Percentiles rank a stretch among this genome's conserved stretches.
Conservation (phyloP, 1,140 invertebrate genomes). For the Nasonia longicornis region DNA sequence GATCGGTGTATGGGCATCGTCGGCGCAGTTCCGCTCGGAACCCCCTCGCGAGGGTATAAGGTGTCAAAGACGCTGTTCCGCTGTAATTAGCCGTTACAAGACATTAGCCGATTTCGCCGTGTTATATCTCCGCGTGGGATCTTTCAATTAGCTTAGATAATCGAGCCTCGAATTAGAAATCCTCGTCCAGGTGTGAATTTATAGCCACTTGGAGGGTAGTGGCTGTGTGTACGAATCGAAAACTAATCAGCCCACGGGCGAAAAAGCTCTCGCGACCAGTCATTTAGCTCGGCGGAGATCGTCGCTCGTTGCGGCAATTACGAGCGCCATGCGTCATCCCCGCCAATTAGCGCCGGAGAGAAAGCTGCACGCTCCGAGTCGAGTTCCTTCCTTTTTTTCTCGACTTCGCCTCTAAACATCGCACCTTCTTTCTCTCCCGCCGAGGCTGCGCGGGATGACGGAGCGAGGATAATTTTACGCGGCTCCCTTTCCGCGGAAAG, state of each 20-base stretch:
- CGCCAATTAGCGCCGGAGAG: conserved; percentile 62
- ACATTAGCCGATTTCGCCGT: background rate
- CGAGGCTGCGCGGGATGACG: conserved; percentile 44
- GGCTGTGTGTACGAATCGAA: background rate
- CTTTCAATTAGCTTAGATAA: background rate
- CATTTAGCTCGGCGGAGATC: background rate
- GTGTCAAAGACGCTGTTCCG: conserved; percentile 33
- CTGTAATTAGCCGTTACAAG: conserved; percentile 22
- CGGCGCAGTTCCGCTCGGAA: background rate
- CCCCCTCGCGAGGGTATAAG: background rate
- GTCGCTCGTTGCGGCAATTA: conserved; percentile 62
- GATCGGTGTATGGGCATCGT: background rate
- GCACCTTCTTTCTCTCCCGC: conserved; percentile 18
- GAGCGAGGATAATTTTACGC: conserved; percentile 59
- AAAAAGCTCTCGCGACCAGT: background rate
- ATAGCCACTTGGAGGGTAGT: too few species aligned
- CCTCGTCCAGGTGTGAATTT: background rate
- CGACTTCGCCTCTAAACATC: background rate
- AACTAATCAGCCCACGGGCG: background rate
- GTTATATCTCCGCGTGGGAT: background rate
- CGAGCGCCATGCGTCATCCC: conserved; percentile 61
- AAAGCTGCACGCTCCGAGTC: conserved; percentile 41
- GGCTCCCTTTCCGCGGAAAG: background rate
- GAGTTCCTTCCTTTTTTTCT: conserved; percentile 35
- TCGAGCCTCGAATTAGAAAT: background rate